Evolutionary conservation across 2,888 invertebrate species (phyloP).

Genomic region (Phragmatobia fuliginosa): DNA sequence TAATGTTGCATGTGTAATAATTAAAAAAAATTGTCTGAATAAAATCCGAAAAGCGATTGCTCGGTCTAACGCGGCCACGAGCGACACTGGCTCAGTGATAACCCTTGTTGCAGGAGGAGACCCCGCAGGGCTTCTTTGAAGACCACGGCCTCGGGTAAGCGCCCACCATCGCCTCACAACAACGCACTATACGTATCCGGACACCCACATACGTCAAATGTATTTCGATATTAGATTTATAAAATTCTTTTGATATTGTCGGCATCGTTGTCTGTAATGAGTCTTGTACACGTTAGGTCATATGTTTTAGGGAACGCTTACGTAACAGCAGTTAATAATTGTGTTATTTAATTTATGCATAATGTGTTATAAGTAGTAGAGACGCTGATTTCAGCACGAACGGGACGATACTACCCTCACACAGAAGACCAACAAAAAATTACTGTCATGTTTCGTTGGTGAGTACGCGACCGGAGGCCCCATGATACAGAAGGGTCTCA

Average conservation of each 20-base stretch:
- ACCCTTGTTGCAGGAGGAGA: conserved; percentile 97
- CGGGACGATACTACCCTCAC: no score
- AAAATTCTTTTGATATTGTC: conserved; percentile 35
- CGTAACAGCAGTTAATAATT: neutral
- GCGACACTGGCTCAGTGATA: conserved; percentile 84
- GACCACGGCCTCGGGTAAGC: conserved; percentile 98
- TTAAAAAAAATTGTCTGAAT: conserved; percentile 11
- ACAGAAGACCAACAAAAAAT: no score
- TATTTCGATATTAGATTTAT: conserved; percentile 48
- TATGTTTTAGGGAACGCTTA: neutral
- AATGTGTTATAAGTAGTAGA: no score
- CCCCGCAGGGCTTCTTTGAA: conserved; percentile 99
- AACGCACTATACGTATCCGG: conserved; percentile 42
- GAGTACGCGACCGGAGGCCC: no score
- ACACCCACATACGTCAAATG: conserved; percentile 31
- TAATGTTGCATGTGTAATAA: neutral
- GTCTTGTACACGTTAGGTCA: conserved; percentile 9
- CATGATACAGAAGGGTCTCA: no score
- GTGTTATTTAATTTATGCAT: neutral
- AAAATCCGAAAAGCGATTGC: conserved; percentile 78
- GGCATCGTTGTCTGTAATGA: conserved; percentile 15
- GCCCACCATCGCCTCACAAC: conserved; percentile 19
- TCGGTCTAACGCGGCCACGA: conserved; percentile 83
- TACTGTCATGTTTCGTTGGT: no score
- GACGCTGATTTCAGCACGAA: no score